Evolutionary conservation across 2,888 invertebrate genomes (phyloP), one percentile per base, ranked within the genome.

Genomic region (Oegoconia quadripuncta): DNA sequence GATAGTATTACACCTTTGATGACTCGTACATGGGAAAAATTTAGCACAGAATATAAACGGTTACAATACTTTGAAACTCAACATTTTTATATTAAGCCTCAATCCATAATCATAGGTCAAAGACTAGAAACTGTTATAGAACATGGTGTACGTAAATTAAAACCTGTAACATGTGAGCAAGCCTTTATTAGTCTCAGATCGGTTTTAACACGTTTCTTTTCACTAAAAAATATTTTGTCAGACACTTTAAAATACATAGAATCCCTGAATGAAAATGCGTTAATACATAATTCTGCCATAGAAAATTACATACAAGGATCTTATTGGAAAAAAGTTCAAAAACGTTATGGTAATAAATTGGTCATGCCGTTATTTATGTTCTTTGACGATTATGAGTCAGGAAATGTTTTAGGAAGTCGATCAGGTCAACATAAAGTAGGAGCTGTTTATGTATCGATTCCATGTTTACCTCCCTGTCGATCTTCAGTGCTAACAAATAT

Each of bases 391-490:
- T 48, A 39, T 39, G 45, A 43, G 25, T 37, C 25, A 16, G 44
- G 45, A 5, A 43, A 48, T 32, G 39, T 38, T 17, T 30, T 45
- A 16, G 45, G 48, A 3, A 46, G 39, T 20, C 33, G 34, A 20
- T 23, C 49, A 14, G 46, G 44, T 1, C 14, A 34, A 20, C 46
- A 49, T 23, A 49, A 49, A 29, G 38, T 49, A 26, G 46, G 49
- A n/a, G 51, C 42, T 3, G 46, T 48, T n/a, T 52, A 52, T 30
- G 28, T 43, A 6, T 52, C 46, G 2, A 12, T 51, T 17, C 40
- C 40, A 11, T 43, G 44, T 31, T 7, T 49, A 11, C 46, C 48
- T 5, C 40, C 51, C 2, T 23, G 29, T 12, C 32, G 22, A 7
- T 12, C 20, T 15, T 43, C 43, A 8, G 2, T 12, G 2, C 31